These are phyloP conservation scores for Euplexia lucipara DNA, from an alignment of 2,888 invertebrate genomes.

Conservation along the genomic window DNA sequence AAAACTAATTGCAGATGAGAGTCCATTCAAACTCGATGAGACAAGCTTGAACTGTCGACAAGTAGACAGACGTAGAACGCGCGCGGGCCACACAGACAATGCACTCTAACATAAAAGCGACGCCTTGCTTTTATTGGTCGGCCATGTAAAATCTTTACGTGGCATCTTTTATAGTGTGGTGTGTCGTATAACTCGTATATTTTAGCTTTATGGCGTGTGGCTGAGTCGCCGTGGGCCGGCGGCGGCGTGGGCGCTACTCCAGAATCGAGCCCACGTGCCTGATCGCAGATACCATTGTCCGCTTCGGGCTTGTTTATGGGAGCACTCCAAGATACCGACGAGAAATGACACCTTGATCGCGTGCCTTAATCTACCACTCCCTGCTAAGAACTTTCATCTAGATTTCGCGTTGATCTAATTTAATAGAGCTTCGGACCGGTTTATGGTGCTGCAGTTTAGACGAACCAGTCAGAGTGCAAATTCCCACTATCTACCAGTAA, in stretches of 20 bases:
- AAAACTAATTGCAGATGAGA: slow-evolving; percentile 31
- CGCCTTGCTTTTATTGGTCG: slow-evolving; percentile 83
- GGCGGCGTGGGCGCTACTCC: slow-evolving; percentile 87
- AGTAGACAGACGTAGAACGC: slow-evolving; percentile 62
- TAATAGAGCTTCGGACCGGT: slow-evolving; percentile 45
- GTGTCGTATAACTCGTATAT: slow-evolving; percentile 86
- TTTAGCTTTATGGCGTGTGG: slow-evolving; percentile 82
- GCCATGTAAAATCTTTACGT: slow-evolving; percentile 82
- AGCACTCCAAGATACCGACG: slow-evolving; percentile 79
- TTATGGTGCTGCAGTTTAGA: slow-evolving; percentile 26
- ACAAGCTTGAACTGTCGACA: slow-evolving; percentile 61
- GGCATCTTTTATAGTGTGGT: slow-evolving; percentile 83
- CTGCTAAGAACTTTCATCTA: slow-evolving; percentile 62
- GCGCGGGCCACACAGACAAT: slow-evolving; percentile 79
- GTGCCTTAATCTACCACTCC: slow-evolving; percentile 74
- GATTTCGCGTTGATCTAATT: slow-evolving; percentile 57
- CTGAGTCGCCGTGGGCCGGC: slow-evolving; percentile 65
- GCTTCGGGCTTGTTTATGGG: slow-evolving; percentile 85
- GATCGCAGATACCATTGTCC: slow-evolving; percentile 87
- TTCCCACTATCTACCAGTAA: not conserved
- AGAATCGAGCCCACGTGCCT: slow-evolving; percentile 86
- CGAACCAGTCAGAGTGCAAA: slow-evolving; percentile 25
- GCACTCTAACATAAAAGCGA: slow-evolving; percentile 80
- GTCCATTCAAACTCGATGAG: slow-evolving; percentile 45
- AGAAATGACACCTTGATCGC: slow-evolving; percentile 82